Base-by-base conservation (phyloP, 2,888 invertebrate species). In the Pammene fasciana region DNA sequence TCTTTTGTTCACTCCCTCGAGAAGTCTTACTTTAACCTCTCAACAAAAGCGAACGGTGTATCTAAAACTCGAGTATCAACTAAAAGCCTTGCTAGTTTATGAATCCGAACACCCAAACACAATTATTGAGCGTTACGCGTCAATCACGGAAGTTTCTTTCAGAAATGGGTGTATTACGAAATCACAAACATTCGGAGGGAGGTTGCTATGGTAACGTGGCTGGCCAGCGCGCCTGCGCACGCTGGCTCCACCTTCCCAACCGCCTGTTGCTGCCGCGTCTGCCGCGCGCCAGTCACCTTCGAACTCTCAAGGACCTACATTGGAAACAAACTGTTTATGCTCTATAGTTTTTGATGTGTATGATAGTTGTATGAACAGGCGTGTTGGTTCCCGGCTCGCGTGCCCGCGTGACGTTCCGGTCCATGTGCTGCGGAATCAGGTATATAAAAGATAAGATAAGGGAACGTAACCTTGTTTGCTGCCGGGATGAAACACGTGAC, bases 251-350 rank as follows among this genome's bases (percentile, higher is more conserved):
- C 90, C 92, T 83, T 68, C 76, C 73, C 75, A 78, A 80, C 87
- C 86, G 92, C 92, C 93, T 92, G 92, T 93, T 92, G 93, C 89
- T 90, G 82, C 79, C 83, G 82, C 74, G 75, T 67, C 75, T 73
- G 80, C 79, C 85, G 82, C 74, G 79, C 88, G 89, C 86, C 90
- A 92, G 92, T 92, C 82, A 83, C 76, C 78, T 78, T 71, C 76
- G 67, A 77, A 76, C 78, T 76, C 78, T 78, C 82, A 82, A 75
- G 78, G 80, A 86, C 81, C 82, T 77, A 85, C 85, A 81, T 82
- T 78, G 83, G 77, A 80, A 79, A 78, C 73, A 43, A 57, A 41
- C 62, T n/a, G 1, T 16, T 16, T 11, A 46, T n/a, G 52, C 52
- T 55, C 52, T 55, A 65, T 48, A 65, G 36, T 56, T 67, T 41